A percentile compares a stretch with the other conserved stretches of the same genome.
These are phyloP conservation scores for Oncorhynchus nerka DNA, from an alignment of 2,113 vertebrate genomes.

Conservation along the genomic window DNA sequence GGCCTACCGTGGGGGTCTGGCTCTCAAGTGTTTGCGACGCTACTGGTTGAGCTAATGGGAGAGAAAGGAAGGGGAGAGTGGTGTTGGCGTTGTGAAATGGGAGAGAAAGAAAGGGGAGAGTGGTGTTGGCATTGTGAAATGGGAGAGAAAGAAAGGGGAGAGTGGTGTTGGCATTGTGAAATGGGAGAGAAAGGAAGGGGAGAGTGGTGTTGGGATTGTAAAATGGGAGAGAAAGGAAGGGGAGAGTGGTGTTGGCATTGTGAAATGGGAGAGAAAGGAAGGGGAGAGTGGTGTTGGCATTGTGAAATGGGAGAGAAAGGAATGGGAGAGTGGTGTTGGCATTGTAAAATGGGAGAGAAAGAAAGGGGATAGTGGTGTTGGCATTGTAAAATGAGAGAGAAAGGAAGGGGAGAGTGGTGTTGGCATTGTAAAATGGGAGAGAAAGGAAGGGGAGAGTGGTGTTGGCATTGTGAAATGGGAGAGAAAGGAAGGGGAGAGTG, in stretches of 20 bases:
- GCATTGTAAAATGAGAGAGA: slow-evolving; percentile 61
- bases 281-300: slow-evolving; percentile 58
- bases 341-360: slow-evolving; percentile 57
- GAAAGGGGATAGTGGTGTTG: slow-evolving; percentile 50
- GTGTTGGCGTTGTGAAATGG: slow-evolving; percentile 71
- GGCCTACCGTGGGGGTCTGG: too few species aligned
- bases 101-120: not conserved
- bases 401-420: slow-evolving; percentile 39
- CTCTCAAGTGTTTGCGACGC: too few species aligned
- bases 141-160: not conserved
- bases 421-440: slow-evolving; percentile 66
- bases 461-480: slow-evolving; percentile 69
- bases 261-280: slow-evolving; percentile 48
- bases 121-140: slow-evolving; percentile 71
- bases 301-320: slow-evolving; percentile 54
- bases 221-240: slow-evolving; percentile 44
- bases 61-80: slow-evolving; percentile 6
- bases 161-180: slow-evolving; percentile 68
- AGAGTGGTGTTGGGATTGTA: slow-evolving; percentile 64
- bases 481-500: slow-evolving; percentile 3
- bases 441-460: slow-evolving; percentile 26
- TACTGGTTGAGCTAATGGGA: not conserved
- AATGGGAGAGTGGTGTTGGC: slow-evolving; percentile 58
- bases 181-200: slow-evolving; percentile 28
- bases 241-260: slow-evolving; percentile 62